These are phyloP conservation scores for Nasonovia ribisnigri DNA, from an alignment of 2,888 invertebrate genomes.

Conservation along the genomic window DNA sequence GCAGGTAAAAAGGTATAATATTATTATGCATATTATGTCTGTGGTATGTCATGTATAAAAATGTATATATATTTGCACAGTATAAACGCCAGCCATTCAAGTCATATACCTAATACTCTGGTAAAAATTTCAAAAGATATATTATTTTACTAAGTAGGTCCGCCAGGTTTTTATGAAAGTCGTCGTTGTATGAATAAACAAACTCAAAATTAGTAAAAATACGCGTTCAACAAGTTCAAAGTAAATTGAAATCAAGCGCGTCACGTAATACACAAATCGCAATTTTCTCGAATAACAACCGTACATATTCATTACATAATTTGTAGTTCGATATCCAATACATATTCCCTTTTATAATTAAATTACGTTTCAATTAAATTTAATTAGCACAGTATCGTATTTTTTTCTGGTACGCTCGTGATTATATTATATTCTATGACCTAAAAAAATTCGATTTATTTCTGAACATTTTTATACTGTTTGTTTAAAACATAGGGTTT, in stretches of 20 bases:
- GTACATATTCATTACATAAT: not conserved
- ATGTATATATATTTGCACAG: not conserved
- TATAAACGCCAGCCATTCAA: not conserved
- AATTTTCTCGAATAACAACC: not conserved
- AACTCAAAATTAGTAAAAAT: not conserved
- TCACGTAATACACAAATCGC: not conserved
- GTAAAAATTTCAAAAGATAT: not conserved
- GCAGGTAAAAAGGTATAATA: too few relatives aligned
- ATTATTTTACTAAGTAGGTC: not conserved
- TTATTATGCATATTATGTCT: not conserved
- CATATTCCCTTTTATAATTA: not conserved
- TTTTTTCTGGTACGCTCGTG: not conserved
- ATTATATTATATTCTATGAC: not conserved
- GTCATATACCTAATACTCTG: not conserved
- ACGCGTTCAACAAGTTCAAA: not conserved
- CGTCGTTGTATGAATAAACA: not conserved
- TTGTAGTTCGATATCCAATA: not conserved
- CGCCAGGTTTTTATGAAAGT: not conserved
- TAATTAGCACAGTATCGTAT: not conserved
- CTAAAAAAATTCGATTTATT: not conserved
- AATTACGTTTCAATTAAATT: not conserved
- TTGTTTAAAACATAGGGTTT: not conserved
- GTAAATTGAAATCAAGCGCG: not conserved
- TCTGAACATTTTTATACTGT: not conserved
- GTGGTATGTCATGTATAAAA: not conserved